Evolutionary conservation across 1,140 invertebrate species (phyloP), one percentile per base, ranked within the genome.

Genomic region (Nilaparvata lugens): DNA sequence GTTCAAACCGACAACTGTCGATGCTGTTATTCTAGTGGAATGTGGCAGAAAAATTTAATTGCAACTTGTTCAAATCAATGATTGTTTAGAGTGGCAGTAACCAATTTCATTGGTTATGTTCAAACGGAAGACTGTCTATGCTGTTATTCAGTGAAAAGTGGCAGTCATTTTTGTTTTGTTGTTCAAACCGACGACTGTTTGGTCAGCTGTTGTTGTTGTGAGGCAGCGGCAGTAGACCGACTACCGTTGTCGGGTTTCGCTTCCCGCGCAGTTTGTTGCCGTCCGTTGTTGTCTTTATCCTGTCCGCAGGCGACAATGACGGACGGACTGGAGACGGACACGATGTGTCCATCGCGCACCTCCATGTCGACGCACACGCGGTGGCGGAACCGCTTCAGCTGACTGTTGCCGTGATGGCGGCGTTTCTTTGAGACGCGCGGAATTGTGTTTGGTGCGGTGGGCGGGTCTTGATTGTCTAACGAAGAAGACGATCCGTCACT

Each of bases 401-500:
- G 35, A 11, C 55, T 56, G n/a, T 60, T 60, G 14, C 64, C 62
- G 35, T 62, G 40, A 53, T 68, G 65, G 16, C 65, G 45, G 45
- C 60, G 45, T 18, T 69, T 24, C 54, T 70, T 71, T 3, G 71
- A 69, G 28, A 69, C 70, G 9, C 69, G 51, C 7, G 69, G 66
- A 42, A 70, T 68, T 18, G 69, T 72, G 16, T 71, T 69, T 14
- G 69, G 64, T 5, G 68, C 65, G 11, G 62, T 62, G 1, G 66
- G 62, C 14, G 67, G 59, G 21, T 68, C 67, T 25, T 61, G 65
- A 14, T 66, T 60, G 7, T 70, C 69, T 4, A 67, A 40, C 13
- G 70, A 71, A 9, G 70, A 71, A 14, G 67, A 69, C 2, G 67
- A 67, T 14, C 64, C 69, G 48, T 71, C 70, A 55, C 70, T 70